These are phyloP conservation scores for Protobothrops flavoviridis DNA, from an alignment of 2,113 vertebrate genomes.

Conservation along the genomic window DNA sequence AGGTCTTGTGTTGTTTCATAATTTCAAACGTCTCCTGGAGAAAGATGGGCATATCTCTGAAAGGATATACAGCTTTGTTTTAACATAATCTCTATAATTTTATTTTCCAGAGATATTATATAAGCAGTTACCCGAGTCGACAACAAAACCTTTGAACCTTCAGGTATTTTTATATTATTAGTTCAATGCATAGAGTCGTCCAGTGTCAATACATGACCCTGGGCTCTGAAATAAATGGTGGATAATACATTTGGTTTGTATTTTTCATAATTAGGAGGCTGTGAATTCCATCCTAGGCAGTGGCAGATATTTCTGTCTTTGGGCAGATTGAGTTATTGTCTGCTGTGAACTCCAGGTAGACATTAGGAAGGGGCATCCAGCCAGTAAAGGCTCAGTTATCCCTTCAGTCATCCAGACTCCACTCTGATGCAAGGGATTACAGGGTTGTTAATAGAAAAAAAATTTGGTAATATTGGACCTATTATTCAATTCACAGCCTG, in stretches of 20 bases:
- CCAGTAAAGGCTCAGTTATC: neutral
- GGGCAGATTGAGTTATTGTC: neutral
- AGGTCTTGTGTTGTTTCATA: neutral
- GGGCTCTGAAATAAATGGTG: neutral
- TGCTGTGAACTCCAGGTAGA: neutral
- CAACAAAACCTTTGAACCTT: neutral
- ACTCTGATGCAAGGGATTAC: neutral
- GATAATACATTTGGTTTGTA: neutral
- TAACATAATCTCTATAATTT: neutral
- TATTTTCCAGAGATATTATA: conserved; percentile 52
- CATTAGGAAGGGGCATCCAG: neutral
- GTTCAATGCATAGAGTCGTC: neutral
- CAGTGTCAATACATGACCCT: neutral
- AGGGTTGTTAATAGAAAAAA: neutral
- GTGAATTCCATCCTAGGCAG: neutral
- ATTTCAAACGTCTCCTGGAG: neutral
- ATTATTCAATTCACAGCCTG: neutral
- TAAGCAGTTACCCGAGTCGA: conserved; percentile 15
- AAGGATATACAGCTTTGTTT: neutral
- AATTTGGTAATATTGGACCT: neutral
- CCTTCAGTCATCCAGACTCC: neutral
- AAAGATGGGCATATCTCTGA: neutral
- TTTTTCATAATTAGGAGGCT: neutral
- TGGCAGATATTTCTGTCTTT: neutral
- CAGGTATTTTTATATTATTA: conserved; percentile 47